Base-by-base conservation (phyloP, 2,888 invertebrate genomes). In the Trypoxylon attenuatum region DNA sequence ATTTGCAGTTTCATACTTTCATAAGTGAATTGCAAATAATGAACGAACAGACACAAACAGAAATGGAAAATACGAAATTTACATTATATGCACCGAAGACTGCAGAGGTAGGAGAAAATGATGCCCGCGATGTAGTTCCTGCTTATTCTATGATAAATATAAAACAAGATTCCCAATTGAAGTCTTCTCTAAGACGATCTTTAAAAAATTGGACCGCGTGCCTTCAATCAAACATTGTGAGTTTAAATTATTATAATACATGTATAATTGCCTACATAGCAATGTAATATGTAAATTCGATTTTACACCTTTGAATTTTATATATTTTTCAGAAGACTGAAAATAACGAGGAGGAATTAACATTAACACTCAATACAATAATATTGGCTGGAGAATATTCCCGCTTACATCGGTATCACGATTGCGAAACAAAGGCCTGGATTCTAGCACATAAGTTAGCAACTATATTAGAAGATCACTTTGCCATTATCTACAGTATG, bases 321-420 rank as follows among this genome's bases (percentile, higher is more conserved):
- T n/a, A n/a, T n/a, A n/a, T n/a, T n/a, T n/a, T n/a, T n/a, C n/a
- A n/a, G n/a, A n/a, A n/a, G n/a, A n/a, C n/a, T n/a, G n/a, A n/a
- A n/a, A n/a, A n/a, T n/a, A 47, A 77, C 21, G 59, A 63, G 15
- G 79, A 78, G 74, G 75, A 82, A 58, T 74, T 78, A 5, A 33
- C 54, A 21, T 53, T 77, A 45, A 76, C 75, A 4, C 52, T 86
- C 5, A 71, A 68, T 10, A 68, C 70, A 0, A 69, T 85, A n/a
- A 77, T 80, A 50, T 73, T 81, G 27, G 82, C 81, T 42, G 84
- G 78, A 2, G 85, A 87, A 76, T 86, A 84, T 59, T 73, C 80
- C 13, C 77, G 79, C 16, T 69, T 87, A 2, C 81, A 83, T 59
- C 73, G 78, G 46, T 84, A 81, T 51, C 68, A 79, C 50, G 52